A percentile compares a stretch with the other conserved stretches of the same genome.
These are phyloP conservation scores for Menidia beryllina DNA, from an alignment of 2,113 vertebrate species.

Conservation along the genomic window DNA sequence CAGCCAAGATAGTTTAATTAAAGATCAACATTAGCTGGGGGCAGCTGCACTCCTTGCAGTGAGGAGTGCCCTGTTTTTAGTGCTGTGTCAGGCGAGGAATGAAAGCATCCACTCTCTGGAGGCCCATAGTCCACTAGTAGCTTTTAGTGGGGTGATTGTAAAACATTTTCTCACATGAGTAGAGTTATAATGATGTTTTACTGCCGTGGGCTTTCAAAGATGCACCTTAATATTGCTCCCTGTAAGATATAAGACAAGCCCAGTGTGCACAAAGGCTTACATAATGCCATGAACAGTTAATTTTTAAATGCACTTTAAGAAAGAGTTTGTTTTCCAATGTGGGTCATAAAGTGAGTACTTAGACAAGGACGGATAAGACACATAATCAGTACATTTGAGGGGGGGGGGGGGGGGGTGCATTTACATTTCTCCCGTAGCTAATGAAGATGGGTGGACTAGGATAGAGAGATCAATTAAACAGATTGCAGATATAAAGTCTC, in stretches of 20 bases:
- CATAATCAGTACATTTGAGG: not conserved
- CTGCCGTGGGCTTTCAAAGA: conserved; percentile 64
- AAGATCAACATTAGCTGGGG: conserved; percentile 83
- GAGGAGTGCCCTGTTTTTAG: conserved; percentile 51
- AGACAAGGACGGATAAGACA: conserved; percentile 38
- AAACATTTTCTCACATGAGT: conserved; percentile 73
- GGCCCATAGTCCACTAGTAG: conserved; percentile 29
- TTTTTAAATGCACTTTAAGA: conserved; percentile 66
- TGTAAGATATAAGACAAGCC: conserved; percentile 69
- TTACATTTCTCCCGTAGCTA: not conserved
- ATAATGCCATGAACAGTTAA: conserved; percentile 54
- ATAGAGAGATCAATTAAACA: not conserved
- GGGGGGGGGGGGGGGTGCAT: not conserved
- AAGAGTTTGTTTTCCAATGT: conserved; percentile 27
- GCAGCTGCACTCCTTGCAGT: conserved; percentile 52
- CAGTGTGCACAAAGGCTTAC: conserved; percentile 65
- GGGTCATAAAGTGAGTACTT: conserved; percentile 64
- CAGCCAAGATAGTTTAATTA: conserved; percentile 79
- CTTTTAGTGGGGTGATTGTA: conserved; percentile 65
- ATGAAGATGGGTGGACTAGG: not conserved
- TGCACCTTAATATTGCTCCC: conserved; percentile 63
- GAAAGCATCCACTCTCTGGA: conserved; percentile 20
- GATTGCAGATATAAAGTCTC: not conserved
- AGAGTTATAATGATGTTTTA: conserved; percentile 74
- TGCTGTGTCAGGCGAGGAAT: conserved; percentile 48